Evolutionary conservation across 2,797 vertebrate species (phyloP), one percentile per base, ranked within the genome.

Genomic region (Sphaeramia orbicularis): DNA sequence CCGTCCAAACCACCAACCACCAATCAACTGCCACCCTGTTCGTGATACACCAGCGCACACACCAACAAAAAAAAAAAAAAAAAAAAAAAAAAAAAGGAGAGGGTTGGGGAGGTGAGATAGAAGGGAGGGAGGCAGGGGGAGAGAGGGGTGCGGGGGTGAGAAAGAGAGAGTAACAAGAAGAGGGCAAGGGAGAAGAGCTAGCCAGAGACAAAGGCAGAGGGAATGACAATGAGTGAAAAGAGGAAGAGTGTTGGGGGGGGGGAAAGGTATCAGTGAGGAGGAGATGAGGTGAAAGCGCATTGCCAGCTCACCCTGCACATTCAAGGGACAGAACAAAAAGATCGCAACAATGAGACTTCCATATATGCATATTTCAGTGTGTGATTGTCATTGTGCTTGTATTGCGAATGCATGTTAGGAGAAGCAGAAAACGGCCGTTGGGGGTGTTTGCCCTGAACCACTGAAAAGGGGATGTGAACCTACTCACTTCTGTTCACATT

Each of bases 381-480:
- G 45, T n/a, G 45, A 71, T 65, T 50, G 45, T 14, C 45, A 71
- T 64, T 6, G 9, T 37, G 16, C 8, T 2, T 35, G 30, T 6
- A 4, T 47, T 44, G 45, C 3, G 30, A 10, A 52, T 18, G 47
- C 5, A 30, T 9, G 13, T 2, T 30, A 64, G 56, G 54, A 27
- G 62, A 49, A 47, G 43, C 47, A 35, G 65, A 13, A 64, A 57
- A 30, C 36, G 40, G 15, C 56, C 1, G 18, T 30, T 32, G 61
- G 55, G 81, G 76, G 63, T 53, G 66, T 85, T 81, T 76, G 51
- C 76, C 86, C 72, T 75, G 65, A 14, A 10, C 71, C 74, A 65
- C 76, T 43, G 53, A 84, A 91, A 91, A 91, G 67, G 59, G 83
- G 89, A 92, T 89, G 89, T 89, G 89, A 89, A 83, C 81, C 83